These are phyloP conservation scores for Stegodyphus dumicola DNA, from an alignment of 1,140 invertebrate genomes.

Conservation along the genomic window DNA sequence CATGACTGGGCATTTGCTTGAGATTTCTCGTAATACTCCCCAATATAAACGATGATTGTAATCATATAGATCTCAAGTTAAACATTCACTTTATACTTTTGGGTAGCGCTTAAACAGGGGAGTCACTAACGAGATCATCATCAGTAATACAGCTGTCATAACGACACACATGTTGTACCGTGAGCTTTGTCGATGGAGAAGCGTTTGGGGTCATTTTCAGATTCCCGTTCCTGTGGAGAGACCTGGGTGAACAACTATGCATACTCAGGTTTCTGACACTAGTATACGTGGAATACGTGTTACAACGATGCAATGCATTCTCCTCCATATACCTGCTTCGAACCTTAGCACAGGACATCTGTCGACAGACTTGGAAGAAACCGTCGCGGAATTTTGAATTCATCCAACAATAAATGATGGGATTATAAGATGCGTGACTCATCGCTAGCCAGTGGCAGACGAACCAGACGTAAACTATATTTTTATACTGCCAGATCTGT, in stretches of 20 bases:
- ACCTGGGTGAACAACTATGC: conserved; percentile 11
- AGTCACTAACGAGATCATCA: conserved; percentile 36
- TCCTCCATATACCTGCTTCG: conserved; percentile 28
- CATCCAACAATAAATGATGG: conserved; percentile 93
- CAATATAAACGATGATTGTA: too few relatives aligned
- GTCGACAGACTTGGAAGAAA: conserved; percentile 64
- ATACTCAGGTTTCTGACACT: conserved; percentile 58
- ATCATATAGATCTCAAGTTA: too few relatives aligned
- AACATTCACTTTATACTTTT: too few relatives aligned
- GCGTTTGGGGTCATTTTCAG: conserved; percentile 5
- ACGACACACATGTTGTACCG: conserved; percentile 34
- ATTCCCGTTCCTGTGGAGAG: conserved; percentile 23
- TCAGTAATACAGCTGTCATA: conserved; percentile 40
- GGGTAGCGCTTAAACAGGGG: conserved; percentile 13
- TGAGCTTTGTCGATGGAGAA: conserved; percentile 30
- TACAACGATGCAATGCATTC: conserved; percentile 33
- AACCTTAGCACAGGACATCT: conserved; percentile 18
- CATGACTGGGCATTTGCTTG: too few relatives aligned
- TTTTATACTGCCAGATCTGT: conserved; percentile 57
- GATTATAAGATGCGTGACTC: conserved; percentile 93
- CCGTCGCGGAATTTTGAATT: conserved; percentile 79
- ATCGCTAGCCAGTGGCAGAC: conserved; percentile 87
- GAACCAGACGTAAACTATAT: conserved; percentile 80
- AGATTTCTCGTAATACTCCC: too few relatives aligned
- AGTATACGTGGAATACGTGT: conserved; percentile 53